Evolutionary conservation across 2,888 invertebrate genomes (phyloP).

Genomic region (Eupsilia transversa): DNA sequence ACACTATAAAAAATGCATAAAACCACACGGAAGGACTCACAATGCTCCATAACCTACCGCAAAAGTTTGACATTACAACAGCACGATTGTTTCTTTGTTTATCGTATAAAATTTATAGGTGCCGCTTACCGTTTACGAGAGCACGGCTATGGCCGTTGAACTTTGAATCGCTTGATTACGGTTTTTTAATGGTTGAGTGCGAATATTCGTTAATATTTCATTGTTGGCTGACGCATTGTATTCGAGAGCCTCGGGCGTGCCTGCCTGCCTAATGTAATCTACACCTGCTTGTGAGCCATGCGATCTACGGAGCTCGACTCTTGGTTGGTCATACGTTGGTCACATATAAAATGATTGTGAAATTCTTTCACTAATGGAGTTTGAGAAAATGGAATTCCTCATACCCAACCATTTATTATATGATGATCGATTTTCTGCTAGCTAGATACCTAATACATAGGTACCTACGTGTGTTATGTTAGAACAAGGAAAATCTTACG

Average conservation of each 20-base stretch:
- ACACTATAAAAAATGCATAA: constrained; percentile 71
- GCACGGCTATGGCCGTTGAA: constrained; percentile 84
- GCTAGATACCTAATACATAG: background rate
- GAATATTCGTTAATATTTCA: constrained; percentile 84
- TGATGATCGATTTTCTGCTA: background rate
- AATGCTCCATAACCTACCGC: constrained; percentile 85
- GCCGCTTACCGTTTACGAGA: constrained; percentile 80
- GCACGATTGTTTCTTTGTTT: constrained; percentile 87
- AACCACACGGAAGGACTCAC: constrained; percentile 79
- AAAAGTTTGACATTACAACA: constrained; percentile 85
- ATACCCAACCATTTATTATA: background rate
- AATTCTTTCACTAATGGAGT: constrained; percentile 45
- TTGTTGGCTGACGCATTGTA: constrained; percentile 76
- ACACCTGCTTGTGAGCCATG: constrained; percentile 55
- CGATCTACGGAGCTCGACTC: constrained; percentile 36
- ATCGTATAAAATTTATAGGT: constrained; percentile 84
- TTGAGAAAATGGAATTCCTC: constrained; percentile 4
- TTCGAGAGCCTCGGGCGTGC: constrained; percentile 62
- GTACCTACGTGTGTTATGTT: constrained; percentile 1
- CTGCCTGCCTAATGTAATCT: constrained; percentile 65
- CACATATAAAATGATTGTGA: constrained; percentile 47
- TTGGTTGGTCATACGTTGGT: constrained; percentile 9
- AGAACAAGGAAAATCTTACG: constrained; percentile 49
- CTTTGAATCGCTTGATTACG: constrained; percentile 87
- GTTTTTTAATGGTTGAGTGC: constrained; percentile 85